Evolutionary conservation across 2,113 vertebrate species (phyloP).

Genomic region (Puffinus mauretanicus): DNA sequence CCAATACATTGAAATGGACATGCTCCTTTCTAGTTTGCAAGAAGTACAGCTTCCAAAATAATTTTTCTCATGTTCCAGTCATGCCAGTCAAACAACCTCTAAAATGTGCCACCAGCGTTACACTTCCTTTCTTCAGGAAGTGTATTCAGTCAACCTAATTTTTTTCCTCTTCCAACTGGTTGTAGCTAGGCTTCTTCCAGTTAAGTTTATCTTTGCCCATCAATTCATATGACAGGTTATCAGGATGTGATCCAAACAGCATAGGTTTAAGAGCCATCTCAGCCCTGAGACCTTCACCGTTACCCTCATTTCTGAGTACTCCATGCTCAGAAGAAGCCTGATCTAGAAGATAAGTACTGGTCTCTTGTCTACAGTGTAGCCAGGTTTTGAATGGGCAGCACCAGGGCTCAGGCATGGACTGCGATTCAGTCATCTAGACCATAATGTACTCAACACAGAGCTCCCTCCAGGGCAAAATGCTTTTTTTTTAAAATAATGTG

Average conservation of each 20-base stretch:
- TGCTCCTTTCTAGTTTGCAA: background rate
- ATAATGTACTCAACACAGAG: background rate
- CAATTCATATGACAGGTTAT: background rate
- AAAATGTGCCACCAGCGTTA: background rate
- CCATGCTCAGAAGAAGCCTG: background rate
- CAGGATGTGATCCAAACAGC: background rate
- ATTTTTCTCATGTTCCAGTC: background rate
- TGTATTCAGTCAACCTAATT: background rate
- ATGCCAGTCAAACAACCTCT: background rate
- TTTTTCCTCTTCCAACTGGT: background rate
- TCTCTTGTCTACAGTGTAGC: background rate
- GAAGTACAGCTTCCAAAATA: background rate
- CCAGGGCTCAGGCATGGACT: background rate
- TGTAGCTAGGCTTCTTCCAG: background rate
- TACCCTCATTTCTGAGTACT: background rate
- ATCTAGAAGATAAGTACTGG: background rate
- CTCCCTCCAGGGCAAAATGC: background rate
- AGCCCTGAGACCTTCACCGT: background rate
- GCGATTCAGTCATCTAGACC: background rate
- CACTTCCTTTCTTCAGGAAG: background rate
- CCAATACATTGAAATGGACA: background rate
- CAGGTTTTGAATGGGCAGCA: background rate
- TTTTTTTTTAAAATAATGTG: background rate
- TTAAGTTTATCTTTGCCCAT: background rate
- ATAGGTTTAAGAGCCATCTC: background rate